Evolutionary conservation across 1,140 invertebrate species (phyloP), one percentile per base, ranked within the genome.

Genomic region (Conus betulinus): DNA sequence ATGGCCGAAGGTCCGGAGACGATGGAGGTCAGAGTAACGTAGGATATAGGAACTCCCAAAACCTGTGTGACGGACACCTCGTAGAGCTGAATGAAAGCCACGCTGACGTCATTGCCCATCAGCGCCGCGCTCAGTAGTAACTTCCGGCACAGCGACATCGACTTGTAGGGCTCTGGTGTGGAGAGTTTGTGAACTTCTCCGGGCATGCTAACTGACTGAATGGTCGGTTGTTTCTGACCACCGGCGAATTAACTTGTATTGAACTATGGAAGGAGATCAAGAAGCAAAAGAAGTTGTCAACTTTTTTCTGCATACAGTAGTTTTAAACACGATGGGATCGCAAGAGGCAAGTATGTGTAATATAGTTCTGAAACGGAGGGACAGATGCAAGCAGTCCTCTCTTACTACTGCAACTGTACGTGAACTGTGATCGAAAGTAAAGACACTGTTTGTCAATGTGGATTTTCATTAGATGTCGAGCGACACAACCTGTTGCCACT

Each of bases 31-130:
- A 84, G 53, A 25, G 82, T 63, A 4, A 84, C 57, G 11, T 27
- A 63, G n/a, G 82, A 17, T 3, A 84, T 25, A 6, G 82, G 82
- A 8, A 84, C 82, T 13, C 82, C 82, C 4, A 84, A 25, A 10
- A 67, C 53, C 55, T 84, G 82, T 55, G 63, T 23, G 10, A 84
- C 23, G 17, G 82, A 55, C 23, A 84, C 82, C 23, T 63, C 23
- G 82, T 84, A 84, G 20, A 84, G 82, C 55, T 84, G 82, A 13
- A 11, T 13, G 27, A 84, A 84, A 23, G 82, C 17, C n/a, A 84
- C 25, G 82, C 13, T 25, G 27, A 15, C 53, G 4, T 84, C 82
- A 20, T 84, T 84, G 55, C 82, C 82, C n/a, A 20, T 84, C 10
- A 84, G 25, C 23, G 20, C n/a, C 25, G 82, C 82, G 55, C 4